Base-by-base conservation (phyloP, 2,888 invertebrate genomes). In the Eupithecia insigniata region DNA sequence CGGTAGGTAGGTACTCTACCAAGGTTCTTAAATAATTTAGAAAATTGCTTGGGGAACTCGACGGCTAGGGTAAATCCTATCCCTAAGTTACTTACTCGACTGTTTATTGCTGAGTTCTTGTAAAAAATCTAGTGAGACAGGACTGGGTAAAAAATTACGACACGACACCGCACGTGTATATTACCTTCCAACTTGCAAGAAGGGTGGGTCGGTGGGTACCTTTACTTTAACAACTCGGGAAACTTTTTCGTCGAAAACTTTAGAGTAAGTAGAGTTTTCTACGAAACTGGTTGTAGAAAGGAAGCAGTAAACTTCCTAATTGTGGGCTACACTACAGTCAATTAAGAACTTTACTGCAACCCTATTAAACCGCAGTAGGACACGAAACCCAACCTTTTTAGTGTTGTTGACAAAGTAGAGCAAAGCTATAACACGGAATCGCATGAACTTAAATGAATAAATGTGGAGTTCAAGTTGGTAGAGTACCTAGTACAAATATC, bases 271-370 rank as follows among this genome's bases (percentile, higher is more conserved):
- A 55, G 12, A 26, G 55, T 55, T 51, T 51, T 12, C 55, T 55
- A 26, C 26, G 22, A 55, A 55, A 55, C 55, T 26, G 55, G 12
- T 55, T 55, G 55, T 55, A 5, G 69, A 64, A 71, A 73, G 72
- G 68, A 69, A 71, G 36, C 34, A 70, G 55, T 69, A 30, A 71
- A 61, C 71, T 61, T 60, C 60, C 30, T 60, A 60, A 60, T 60
- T 60, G 60, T 60, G 22, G 62, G n/a, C 12, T 36, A 64, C 36
- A 64, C 36, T 64, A 34, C 64, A 72, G 61, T 62, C 67, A 77
- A 66, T 72, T 75, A 71, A 55, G 61, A 73, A 72, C 71, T 76
- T 74, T 65, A 70, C 32, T 70, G 73, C 71, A 67, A 67, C 46
- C 62, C 61, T 18, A 55, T 66, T 55, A 69, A 67, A 69, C 66